A percentile compares a stretch with the other conserved stretches of the same genome.
These are phyloP conservation scores for Cryptocephalus primarius DNA, from an alignment of 2,888 invertebrate genomes.

Conservation along the genomic window DNA sequence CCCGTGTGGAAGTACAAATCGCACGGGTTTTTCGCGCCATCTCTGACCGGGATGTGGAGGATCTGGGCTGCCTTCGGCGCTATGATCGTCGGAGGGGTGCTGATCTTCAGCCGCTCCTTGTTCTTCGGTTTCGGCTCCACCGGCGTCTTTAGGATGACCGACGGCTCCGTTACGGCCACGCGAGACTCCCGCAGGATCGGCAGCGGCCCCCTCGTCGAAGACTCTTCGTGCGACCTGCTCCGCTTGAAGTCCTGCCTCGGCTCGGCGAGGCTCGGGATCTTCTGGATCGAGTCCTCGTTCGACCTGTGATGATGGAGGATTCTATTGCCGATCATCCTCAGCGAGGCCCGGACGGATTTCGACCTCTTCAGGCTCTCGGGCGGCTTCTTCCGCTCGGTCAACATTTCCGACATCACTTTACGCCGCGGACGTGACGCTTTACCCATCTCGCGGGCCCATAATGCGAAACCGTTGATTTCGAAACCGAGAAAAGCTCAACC, in stretches of 20 bases:
- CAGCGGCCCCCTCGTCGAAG: constrained; percentile 1
- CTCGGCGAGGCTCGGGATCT: background rate
- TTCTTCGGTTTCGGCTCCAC: constrained; percentile 15
- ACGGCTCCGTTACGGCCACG: constrained; percentile 8
- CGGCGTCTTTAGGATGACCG: constrained; percentile 11
- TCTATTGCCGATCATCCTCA: constrained; percentile 54
- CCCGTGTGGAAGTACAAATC: background rate
- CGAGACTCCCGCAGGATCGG: background rate
- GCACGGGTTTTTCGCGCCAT: constrained; percentile 13
- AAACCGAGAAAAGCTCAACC: too few relatives aligned
- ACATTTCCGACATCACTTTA: constrained; percentile 31
- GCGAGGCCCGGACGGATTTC: constrained; percentile 58
- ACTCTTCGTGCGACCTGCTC: constrained; percentile 4
- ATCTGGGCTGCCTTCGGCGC: constrained; percentile 53
- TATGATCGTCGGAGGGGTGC: constrained; percentile 40
- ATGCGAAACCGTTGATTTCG: too few relatives aligned
- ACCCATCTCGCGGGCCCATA: too few relatives aligned
- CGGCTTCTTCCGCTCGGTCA: constrained; percentile 29
- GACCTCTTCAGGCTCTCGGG: constrained; percentile 45
- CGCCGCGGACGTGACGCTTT: constrained; percentile 1
- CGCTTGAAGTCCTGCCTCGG: constrained; percentile 3
- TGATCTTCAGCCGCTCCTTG: constrained; percentile 18
- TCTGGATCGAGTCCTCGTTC: constrained; percentile 12
- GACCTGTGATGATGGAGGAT: constrained; percentile 32
- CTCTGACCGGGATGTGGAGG: constrained; percentile 42